phyloP scores from a whole-genome alignment of 2,888 invertebrate genomes.

The Pseudanteris insignis region DNA sequence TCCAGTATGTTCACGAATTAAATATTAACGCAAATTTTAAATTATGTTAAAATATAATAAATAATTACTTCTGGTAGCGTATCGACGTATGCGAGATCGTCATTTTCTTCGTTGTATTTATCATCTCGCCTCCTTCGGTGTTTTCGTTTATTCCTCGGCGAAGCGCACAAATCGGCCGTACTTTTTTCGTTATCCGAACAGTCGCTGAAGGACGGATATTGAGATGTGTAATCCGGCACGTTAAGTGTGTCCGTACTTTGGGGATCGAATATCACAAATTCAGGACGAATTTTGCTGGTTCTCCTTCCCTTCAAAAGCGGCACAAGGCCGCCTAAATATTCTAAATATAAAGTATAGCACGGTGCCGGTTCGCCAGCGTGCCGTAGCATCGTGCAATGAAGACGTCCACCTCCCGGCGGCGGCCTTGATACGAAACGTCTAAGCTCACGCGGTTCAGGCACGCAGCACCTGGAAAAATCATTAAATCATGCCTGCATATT shows the following conservation, averaged over 20 bases:
- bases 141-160: slow-evolving; percentile 81
- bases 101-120: slow-evolving; percentile 67
- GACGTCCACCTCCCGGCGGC: slow-evolving; percentile 82
- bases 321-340: slow-evolving; percentile 95
- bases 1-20: too few relatives aligned
- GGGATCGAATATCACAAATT: slow-evolving; percentile 97
- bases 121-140: slow-evolving; percentile 68
- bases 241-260: slow-evolving; percentile 76
- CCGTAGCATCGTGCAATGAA: slow-evolving; percentile 97
- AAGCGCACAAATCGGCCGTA: slow-evolving; percentile 73
- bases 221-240: slow-evolving; percentile 54
- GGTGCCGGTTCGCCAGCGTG: slow-evolving; percentile 88
- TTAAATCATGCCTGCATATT: too few relatives aligned
- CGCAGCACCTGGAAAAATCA: slow-evolving; percentile 87
- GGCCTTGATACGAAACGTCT: slow-evolving; percentile 94
- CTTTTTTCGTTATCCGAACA: slow-evolving; percentile 72
- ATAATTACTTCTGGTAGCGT: slow-evolving; percentile 82
- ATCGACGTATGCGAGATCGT: slow-evolving; percentile 83
- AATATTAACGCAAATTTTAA: too few relatives aligned
- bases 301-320: slow-evolving; percentile 94
- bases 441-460: slow-evolving; percentile 87
- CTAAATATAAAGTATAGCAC: slow-evolving; percentile 89
- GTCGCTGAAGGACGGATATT: slow-evolving; percentile 66
- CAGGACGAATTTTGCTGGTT: slow-evolving; percentile 95
- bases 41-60: too few relatives aligned